phyloP scores from a whole-genome alignment of 2,797 vertebrate species.

The Gallinago nigripennis region DNA sequence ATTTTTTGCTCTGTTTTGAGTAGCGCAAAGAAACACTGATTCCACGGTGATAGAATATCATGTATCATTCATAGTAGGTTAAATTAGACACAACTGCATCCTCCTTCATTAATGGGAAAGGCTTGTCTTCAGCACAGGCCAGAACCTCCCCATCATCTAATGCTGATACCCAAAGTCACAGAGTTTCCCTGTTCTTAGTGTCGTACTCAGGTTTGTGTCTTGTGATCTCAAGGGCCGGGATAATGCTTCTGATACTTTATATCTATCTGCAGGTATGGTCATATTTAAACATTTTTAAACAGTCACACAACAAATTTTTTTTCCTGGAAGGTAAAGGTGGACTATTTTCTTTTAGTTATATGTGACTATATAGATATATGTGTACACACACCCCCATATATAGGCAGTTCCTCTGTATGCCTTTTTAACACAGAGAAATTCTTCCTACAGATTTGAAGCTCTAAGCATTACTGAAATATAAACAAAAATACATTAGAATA shows the following conservation, averaged over 20 bases:
- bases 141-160: background rate
- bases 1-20: background rate
- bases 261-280: background rate
- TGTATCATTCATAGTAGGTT: background rate
- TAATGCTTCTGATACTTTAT: background rate
- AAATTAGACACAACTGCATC: background rate
- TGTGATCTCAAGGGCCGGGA: background rate
- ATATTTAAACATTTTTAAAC: background rate
- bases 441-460: background rate
- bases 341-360: background rate
- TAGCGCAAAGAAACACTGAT: background rate
- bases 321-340: background rate
- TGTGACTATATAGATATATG: background rate
- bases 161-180: background rate
- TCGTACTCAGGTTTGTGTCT: background rate
- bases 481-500: background rate
- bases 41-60: fast-evolving
- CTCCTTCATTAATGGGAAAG: background rate
- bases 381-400: too few relatives aligned
- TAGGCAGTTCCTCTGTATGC: background rate
- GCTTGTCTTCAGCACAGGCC: background rate
- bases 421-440: background rate
- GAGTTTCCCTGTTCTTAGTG: background rate
- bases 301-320: background rate
- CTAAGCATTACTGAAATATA: background rate